Conservation (phyloP, 2,888 invertebrate species). For the Iphiclides podalirius region DNA sequence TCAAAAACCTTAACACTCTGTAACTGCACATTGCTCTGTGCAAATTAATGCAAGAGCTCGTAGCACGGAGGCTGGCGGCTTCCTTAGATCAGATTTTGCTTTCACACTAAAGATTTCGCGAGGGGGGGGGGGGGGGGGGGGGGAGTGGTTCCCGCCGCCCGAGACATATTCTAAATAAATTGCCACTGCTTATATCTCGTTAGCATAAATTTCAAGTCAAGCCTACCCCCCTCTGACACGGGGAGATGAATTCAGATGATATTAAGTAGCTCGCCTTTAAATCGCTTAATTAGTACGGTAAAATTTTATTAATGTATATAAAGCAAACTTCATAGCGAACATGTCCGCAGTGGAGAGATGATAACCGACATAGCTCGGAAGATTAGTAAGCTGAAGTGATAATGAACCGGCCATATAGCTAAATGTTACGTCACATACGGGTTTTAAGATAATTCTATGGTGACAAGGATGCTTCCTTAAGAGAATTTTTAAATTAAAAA, state of each 20-base stretch:
- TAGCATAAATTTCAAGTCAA: background rate
- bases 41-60: constrained; percentile 46
- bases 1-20: too few species aligned
- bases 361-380: too few species aligned
- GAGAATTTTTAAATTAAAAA: too few species aligned
- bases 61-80: constrained; percentile 43
- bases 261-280: background rate
- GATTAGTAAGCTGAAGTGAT: too few species aligned
- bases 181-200: constrained; percentile 12
- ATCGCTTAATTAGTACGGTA: background rate
- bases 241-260: background rate
- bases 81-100: constrained; percentile 67
- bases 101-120: constrained; percentile 50
- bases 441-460: too few species aligned
- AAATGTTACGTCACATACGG: too few species aligned
- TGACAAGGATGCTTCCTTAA: too few species aligned
- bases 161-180: constrained; percentile 20
- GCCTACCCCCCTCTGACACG: background rate
- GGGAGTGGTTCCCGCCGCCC: background rate
- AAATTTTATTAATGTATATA: too few species aligned
- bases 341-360: too few species aligned
- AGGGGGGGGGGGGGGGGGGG: constrained; percentile 18
- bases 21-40: constrained; percentile 30
- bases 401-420: too few species aligned
- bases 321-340: too few species aligned